Conservation (phyloP, 2,113 vertebrate genomes). For the Dicaeum eximium region DNA sequence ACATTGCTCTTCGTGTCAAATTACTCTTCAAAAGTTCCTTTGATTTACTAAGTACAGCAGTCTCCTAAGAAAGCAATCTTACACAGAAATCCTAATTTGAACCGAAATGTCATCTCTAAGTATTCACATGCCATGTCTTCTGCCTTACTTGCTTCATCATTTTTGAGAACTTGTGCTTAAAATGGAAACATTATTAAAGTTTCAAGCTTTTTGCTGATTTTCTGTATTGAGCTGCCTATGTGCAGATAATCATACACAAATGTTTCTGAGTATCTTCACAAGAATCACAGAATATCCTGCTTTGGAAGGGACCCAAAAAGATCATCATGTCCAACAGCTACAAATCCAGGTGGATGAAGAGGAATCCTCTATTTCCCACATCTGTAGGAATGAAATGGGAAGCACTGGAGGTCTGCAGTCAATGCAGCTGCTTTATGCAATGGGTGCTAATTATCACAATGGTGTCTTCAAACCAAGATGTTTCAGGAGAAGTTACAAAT, state of each 20-base stretch:
- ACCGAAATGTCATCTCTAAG: background rate
- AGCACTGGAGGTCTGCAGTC: background rate
- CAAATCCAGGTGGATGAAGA: background rate
- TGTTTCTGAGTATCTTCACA: background rate
- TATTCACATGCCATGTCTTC: background rate
- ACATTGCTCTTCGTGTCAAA: constrained; percentile 1
- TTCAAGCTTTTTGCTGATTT: background rate
- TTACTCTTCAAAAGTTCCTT: constrained; percentile 10
- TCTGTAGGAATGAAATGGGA: background rate
- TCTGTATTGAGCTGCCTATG: background rate
- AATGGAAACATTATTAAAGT: background rate
- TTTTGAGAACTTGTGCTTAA: background rate
- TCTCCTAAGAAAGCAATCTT: background rate
- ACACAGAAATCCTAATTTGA: background rate
- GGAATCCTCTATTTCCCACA: background rate
- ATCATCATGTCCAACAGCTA: background rate
- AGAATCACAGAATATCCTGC: background rate
- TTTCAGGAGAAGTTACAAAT: background rate
- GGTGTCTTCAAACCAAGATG: background rate
- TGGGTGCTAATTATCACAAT: background rate
- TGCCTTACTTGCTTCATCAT: background rate
- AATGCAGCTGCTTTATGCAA: background rate
- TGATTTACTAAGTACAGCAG: constrained; percentile 1
- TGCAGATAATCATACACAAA: background rate
- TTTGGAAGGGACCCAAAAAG: background rate